Evolutionary conservation across 2,797 vertebrate genomes (phyloP).

Genomic region (Setipinna tenuifilis): DNA sequence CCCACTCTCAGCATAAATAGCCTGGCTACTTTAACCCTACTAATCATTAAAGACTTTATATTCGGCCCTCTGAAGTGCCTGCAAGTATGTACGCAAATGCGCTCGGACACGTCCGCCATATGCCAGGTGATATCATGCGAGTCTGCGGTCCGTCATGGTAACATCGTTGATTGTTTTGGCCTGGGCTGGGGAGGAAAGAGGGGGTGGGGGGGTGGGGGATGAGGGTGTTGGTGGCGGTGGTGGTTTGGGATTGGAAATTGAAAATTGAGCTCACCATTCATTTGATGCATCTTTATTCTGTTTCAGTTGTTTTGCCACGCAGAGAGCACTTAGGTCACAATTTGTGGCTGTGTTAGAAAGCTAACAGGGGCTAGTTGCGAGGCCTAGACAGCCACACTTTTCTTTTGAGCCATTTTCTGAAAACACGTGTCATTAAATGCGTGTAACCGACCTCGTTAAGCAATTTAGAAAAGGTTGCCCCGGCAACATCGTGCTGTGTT

Average conservation of each 20-base stretch:
- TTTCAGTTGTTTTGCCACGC: background rate
- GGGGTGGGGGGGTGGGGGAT: background rate
- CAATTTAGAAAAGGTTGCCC: background rate
- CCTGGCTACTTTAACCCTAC: conserved; percentile 68
- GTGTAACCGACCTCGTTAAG: background rate
- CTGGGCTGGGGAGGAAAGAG: background rate
- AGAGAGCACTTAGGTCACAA: background rate
- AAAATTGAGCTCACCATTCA: background rate
- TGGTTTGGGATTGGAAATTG: background rate
- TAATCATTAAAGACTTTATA: conserved; percentile 70
- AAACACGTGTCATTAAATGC: no score
- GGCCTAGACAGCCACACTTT: background rate
- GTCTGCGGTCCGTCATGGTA: conserved; percentile 59
- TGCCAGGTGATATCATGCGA: conserved; percentile 68
- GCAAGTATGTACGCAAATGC: conserved; percentile 70
- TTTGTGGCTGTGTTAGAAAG: background rate
- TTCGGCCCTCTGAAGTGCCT: conserved; percentile 64
- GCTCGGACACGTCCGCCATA: conserved; percentile 64
- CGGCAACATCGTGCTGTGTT: background rate
- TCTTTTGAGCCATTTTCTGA: background rate
- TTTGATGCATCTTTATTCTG: background rate
- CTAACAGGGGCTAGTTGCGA: background rate
- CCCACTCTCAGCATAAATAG: conserved; percentile 65
- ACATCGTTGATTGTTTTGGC: conserved; percentile 37
- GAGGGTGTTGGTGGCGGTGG: background rate